phyloP scores from a whole-genome alignment of 2,888 invertebrate species.

The Cremastobaeus sp. region DNA sequence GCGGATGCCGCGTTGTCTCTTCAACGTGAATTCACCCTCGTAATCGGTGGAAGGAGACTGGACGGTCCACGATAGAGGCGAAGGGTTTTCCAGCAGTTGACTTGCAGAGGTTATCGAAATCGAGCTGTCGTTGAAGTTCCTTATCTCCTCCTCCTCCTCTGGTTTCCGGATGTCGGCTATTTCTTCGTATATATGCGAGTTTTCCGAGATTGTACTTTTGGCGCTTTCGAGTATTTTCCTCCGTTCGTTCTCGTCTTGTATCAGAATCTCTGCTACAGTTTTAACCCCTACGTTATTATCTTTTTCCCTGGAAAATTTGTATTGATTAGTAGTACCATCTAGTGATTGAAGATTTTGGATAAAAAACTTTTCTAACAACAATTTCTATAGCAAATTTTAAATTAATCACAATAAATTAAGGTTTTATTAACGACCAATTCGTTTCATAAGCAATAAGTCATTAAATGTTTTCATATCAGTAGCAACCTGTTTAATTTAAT shows the following conservation, averaged over 20 bases:
- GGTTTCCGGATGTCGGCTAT: conserved; percentile 11
- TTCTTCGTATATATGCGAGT: conserved; percentile 65
- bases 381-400: too few species aligned
- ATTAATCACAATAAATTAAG: too few species aligned
- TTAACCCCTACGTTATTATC: conserved; percentile 67
- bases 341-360: too few species aligned
- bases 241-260: conserved; percentile 71
- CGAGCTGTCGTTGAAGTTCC: conserved; percentile 74
- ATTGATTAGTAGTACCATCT: too few species aligned
- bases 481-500: too few species aligned
- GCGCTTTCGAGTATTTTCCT: conserved; percentile 64
- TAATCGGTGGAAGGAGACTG: conserved; percentile 72
- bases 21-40: conserved; percentile 74
- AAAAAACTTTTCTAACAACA: too few species aligned
- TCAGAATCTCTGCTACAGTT: conserved; percentile 73
- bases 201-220: conserved; percentile 48
- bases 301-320: conserved; percentile 64
- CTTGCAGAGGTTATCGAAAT: conserved; percentile 73
- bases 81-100: conserved; percentile 75
- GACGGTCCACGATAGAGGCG: conserved; percentile 75
- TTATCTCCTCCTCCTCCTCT: conserved; percentile 54
- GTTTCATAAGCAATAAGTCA: too few species aligned
- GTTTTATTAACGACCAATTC: too few species aligned
- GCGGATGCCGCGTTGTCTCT: conserved; percentile 74
- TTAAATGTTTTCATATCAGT: too few species aligned